A percentile compares a stretch with the other conserved stretches of the same genome.
phyloP scores from a whole-genome alignment of 2,888 invertebrate genomes.

The Trissoscelio sp. region DNA sequence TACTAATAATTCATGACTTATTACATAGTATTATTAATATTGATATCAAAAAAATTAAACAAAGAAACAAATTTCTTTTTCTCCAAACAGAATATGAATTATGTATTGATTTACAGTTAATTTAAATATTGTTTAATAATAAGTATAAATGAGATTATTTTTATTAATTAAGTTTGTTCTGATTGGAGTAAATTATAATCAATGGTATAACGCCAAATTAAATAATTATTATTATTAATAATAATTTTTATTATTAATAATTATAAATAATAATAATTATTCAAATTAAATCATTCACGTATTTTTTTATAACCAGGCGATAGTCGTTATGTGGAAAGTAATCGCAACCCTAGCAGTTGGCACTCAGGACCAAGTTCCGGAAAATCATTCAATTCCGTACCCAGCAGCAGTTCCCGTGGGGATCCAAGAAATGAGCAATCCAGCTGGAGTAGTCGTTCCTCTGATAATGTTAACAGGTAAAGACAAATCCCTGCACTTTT shows the following conservation, averaged over 20 bases:
- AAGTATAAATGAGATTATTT: not conserved
- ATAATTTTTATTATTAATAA: too few relatives aligned
- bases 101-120: conserved; percentile 26
- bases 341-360: conserved; percentile 80
- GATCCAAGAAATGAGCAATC: conserved; percentile 81
- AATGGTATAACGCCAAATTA: conserved; percentile 1
- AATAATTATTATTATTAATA: too few relatives aligned
- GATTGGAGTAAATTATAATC: conserved; percentile 23
- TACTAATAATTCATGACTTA: too few relatives aligned
- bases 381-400: conserved; percentile 81
- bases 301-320: conserved; percentile 77
- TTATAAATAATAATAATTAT: too few relatives aligned
- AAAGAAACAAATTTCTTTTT: too few relatives aligned
- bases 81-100: conserved; percentile 15
- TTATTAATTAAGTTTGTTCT: conserved; percentile 12
- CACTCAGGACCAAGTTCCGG: conserved; percentile 81
- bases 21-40: too few relatives aligned
- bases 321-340: conserved; percentile 81
- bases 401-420: conserved; percentile 79
- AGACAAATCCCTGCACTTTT: not conserved
- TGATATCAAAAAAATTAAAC: not conserved
- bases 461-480: conserved; percentile 81
- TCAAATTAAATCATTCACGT: conserved; percentile 52
- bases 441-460: conserved; percentile 81
- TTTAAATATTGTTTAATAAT: conserved; percentile 13